Conservation (phyloP, 2,888 invertebrate genomes). For the Cremastinae sp. region DNA sequence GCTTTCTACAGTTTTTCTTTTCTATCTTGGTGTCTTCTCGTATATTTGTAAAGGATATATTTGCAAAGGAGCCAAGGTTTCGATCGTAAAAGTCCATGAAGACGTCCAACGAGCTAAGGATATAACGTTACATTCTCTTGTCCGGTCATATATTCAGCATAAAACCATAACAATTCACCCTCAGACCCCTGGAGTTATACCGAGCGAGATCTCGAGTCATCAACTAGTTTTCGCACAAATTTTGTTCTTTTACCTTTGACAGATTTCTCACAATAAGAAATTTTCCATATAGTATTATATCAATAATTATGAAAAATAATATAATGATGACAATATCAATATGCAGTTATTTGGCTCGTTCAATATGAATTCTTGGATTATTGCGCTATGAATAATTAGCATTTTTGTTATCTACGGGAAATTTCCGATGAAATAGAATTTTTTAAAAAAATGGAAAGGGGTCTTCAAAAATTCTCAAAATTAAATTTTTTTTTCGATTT, state of each 20-base stretch:
- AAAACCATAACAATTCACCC: constrained; percentile 58
- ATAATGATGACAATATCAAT: too few species aligned
- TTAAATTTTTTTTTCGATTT: too few species aligned
- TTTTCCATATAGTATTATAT: too few species aligned
- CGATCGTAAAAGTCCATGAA: constrained; percentile 60
- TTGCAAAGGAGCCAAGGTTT: constrained; percentile 34
- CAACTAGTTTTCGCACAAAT: constrained; percentile 7
- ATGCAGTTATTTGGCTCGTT: too few species aligned
- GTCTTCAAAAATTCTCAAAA: too few species aligned
- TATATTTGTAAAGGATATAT: constrained; percentile 58
- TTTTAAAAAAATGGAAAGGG: too few species aligned
- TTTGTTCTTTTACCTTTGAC: background rate
- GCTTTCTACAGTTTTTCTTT: background rate
- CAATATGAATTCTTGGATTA: too few species aligned
- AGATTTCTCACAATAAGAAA: too few species aligned
- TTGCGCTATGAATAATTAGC: too few species aligned
- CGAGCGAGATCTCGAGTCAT: constrained; percentile 48
- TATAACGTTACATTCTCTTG: constrained; percentile 43
- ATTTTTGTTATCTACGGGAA: too few species aligned
- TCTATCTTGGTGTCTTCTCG: constrained; percentile 13
- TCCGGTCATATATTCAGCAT: constrained; percentile 56
- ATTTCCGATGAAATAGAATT: too few species aligned
- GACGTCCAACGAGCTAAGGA: constrained; percentile 38
- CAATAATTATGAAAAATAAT: too few species aligned
- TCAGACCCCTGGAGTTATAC: constrained; percentile 21